Evolutionary conservation across 1,140 invertebrate genomes (phyloP), one percentile per base, ranked within the genome.

Genomic region (Mya arenaria): DNA sequence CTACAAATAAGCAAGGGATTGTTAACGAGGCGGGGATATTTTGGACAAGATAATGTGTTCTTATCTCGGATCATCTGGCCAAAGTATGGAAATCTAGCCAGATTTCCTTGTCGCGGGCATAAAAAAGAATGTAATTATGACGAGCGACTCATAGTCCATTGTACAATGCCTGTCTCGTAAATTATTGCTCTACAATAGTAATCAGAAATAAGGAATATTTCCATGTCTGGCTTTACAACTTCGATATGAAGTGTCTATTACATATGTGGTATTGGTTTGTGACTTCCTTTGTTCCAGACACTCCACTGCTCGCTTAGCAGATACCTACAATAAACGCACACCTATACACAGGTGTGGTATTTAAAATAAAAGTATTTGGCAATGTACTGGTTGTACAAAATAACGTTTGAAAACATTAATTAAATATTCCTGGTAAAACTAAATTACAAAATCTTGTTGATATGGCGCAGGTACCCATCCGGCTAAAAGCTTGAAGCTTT

Each of bases 1-100:
- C 44, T 66, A 68, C 62, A 62, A 28, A 23, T 78, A 78, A 68
- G 63, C 60, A 39, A 41, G 17, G 52, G 63, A 3, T 36, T 78
- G 44, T 44, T 68, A 66, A 78, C 66, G 58, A 32, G 52, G 60
- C 30, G 55, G 72, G 58, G 72, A 58, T 28, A 39, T 34, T 36
- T 41, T 75, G 72, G 72, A 75, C 72, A 63, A 75, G 72, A 75
- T 75, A 75, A 75, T 75, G 30, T 37, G 15, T 62, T 62, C 72
- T 62, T 62, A 75, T 75, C 72, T 15, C 28, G 28, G 37, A 75
- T 75, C 72, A 63, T 62, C 32, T 58, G 72, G 39, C 58, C 58
- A 60, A 75, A 75, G 39, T 52, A 34, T 60, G 25, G 48, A 75
- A 75, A n/a, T 23, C 39, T 63, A 37, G 25, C 55, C 55, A 41